Evolutionary conservation across 2,113 vertebrate genomes (phyloP).

Genomic region (Oreocharis arfaki): DNA sequence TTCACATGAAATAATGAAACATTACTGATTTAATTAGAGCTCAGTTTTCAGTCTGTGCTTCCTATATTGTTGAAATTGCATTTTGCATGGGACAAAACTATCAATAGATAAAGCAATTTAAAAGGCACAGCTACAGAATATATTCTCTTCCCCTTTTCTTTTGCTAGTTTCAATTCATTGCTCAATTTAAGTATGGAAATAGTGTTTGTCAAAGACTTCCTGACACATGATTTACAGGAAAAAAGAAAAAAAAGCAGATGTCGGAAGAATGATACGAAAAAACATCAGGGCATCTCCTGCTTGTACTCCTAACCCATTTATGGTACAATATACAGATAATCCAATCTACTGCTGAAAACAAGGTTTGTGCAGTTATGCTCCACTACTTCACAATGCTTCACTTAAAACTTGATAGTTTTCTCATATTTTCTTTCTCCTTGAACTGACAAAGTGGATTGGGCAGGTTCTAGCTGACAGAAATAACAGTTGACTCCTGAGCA

Average conservation of each 20-base stretch:
- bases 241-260: not conserved
- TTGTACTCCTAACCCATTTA: slow-evolving; percentile 66
- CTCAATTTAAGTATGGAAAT: slow-evolving; percentile 70
- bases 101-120: slow-evolving; percentile 65
- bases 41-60: slow-evolving; percentile 43
- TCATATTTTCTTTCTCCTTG: slow-evolving; percentile 53
- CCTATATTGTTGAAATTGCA: slow-evolving; percentile 58
- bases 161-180: slow-evolving; percentile 51
- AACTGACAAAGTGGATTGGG: not conserved
- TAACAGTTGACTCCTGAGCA: not conserved
- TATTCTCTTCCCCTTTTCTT: not conserved
- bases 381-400: slow-evolving; percentile 10
- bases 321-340: slow-evolving; percentile 62
- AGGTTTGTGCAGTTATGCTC: slow-evolving; percentile 49
- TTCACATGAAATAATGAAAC: slow-evolving; percentile 65
- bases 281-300: slow-evolving; percentile 12
- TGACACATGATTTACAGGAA: slow-evolving; percentile 50
- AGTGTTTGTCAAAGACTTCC: slow-evolving; percentile 62
- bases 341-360: slow-evolving; percentile 54
- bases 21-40: slow-evolving; percentile 71
- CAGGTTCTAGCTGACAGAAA: not conserved
- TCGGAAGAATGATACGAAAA: not conserved
- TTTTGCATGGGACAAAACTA: slow-evolving; percentile 60
- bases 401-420: slow-evolving; percentile 51
- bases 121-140: slow-evolving; percentile 37